Conservation (phyloP, 2,888 invertebrate genomes). For the Agrochola macilenta region DNA sequence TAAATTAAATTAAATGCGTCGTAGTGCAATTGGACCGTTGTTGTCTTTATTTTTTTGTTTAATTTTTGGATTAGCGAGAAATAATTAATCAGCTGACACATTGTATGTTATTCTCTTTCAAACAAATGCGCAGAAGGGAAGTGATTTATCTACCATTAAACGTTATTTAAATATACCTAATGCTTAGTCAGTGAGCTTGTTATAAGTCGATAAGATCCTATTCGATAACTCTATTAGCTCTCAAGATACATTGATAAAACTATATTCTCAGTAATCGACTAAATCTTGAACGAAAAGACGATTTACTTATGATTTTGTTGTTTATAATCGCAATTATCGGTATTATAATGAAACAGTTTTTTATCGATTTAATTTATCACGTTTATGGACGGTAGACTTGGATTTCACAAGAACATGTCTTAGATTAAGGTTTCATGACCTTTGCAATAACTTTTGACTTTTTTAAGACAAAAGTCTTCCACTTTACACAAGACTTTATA, state of each 20-base stretch:
- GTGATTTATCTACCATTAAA: slow-evolving; percentile 18
- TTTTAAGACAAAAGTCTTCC: background rate
- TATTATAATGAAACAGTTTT: slow-evolving; percentile 50
- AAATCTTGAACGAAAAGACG: slow-evolving; percentile 55
- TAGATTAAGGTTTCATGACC: slow-evolving; percentile 38
- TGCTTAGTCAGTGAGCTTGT: slow-evolving; percentile 41
- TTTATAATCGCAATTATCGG: slow-evolving; percentile 54
- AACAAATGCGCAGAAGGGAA: slow-evolving; percentile 39
- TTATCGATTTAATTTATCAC: slow-evolving; percentile 52
- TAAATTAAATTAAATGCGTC: background rate
- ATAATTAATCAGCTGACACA: slow-evolving; percentile 24
- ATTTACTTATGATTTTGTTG: slow-evolving; percentile 62
- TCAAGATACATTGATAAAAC: slow-evolving; percentile 59
- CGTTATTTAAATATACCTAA: slow-evolving; percentile 27
- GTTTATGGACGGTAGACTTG: slow-evolving; percentile 31
- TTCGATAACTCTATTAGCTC: slow-evolving; percentile 53
- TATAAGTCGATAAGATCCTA: slow-evolving; percentile 57
- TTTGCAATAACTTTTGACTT: slow-evolving; percentile 10
- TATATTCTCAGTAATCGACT: slow-evolving; percentile 61
- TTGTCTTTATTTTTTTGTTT: background rate
- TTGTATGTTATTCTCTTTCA: slow-evolving; percentile 18
- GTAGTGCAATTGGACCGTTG: background rate
- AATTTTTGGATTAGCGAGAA: background rate
- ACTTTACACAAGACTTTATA: background rate
- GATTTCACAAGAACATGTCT: slow-evolving; percentile 16